Percentiles rank a stretch among this genome's conserved stretches.
phyloP scores from a whole-genome alignment of 1,140 invertebrate species.

The Periplaneta americana region DNA sequence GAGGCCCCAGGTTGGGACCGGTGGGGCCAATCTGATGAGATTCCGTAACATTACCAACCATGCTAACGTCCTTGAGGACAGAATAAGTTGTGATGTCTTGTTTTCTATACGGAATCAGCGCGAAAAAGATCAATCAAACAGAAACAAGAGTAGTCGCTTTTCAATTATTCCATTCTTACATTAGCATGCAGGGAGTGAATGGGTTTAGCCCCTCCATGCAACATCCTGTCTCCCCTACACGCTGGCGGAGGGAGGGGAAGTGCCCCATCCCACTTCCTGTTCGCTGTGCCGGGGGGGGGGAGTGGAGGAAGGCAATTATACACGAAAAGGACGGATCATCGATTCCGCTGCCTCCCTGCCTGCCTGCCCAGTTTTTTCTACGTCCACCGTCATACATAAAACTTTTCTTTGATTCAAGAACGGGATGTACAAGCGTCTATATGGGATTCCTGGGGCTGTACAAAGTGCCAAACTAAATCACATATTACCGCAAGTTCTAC shows the following conservation, averaged over 20 bases:
- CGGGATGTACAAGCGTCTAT: neutral
- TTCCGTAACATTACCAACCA: too few relatives aligned
- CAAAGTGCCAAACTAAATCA: neutral
- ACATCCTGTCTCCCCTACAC: constrained; percentile 17
- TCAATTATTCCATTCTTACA: neutral
- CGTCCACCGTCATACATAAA: neutral
- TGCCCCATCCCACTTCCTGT: constrained; percentile 19
- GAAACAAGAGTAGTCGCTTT: neutral
- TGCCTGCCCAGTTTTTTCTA: neutral
- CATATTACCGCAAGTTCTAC: too few relatives aligned
- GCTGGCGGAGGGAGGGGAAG: neutral
- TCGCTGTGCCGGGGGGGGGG: neutral
- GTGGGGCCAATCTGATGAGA: too few relatives aligned
- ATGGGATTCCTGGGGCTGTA: neutral
- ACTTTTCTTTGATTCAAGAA: neutral
- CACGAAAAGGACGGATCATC: neutral
- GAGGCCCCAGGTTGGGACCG: too few relatives aligned
- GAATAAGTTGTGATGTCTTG: too few relatives aligned
- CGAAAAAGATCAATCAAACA: neutral
- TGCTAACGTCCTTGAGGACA: too few relatives aligned
- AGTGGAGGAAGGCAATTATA: constrained; percentile 3
- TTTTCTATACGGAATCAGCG: neutral
- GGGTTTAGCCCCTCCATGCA: constrained; percentile 2
- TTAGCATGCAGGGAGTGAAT: neutral
- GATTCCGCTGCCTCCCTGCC: neutral